Conservation (phyloP, 2,888 invertebrate genomes). For the Limnephilus lunatus region DNA sequence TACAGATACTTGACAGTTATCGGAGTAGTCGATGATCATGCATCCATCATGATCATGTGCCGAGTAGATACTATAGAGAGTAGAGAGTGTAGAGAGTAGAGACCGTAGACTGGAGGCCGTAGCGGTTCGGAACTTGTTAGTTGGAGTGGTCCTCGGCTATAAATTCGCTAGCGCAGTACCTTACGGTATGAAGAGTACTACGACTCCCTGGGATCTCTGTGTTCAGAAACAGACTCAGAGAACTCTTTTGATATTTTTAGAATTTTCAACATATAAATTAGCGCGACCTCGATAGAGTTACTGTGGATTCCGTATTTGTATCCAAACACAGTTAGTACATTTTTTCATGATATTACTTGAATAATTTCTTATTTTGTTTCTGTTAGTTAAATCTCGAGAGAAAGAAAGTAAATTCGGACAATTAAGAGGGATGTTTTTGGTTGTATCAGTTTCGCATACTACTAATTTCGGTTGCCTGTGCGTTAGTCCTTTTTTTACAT, state of each 20-base stretch:
- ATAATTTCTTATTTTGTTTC: background rate
- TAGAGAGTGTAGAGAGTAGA: background rate
- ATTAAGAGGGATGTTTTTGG: no score
- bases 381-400: no score
- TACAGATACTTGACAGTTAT: background rate
- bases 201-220: conserved; percentile 27
- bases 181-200: background rate
- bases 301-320: background rate
- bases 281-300: background rate
- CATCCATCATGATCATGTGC: conserved; percentile 29
- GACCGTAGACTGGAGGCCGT: background rate
- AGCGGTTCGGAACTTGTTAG: conserved; percentile 43
- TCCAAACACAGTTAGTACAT: no score
- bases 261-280: background rate
- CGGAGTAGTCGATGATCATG: conserved; percentile 25
- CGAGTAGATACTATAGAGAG: background rate
- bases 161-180: conserved; percentile 25
- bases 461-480: no score
- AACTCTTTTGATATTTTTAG: conserved; percentile 31
- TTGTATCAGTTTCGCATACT: no score
- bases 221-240: background rate
- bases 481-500: no score
- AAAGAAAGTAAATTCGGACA: no score
- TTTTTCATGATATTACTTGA: background rate
- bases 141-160: conserved; percentile 39